These are phyloP conservation scores for Hyperoplus immaculatus DNA, from an alignment of 2,797 vertebrate genomes.

Conservation along the genomic window DNA sequence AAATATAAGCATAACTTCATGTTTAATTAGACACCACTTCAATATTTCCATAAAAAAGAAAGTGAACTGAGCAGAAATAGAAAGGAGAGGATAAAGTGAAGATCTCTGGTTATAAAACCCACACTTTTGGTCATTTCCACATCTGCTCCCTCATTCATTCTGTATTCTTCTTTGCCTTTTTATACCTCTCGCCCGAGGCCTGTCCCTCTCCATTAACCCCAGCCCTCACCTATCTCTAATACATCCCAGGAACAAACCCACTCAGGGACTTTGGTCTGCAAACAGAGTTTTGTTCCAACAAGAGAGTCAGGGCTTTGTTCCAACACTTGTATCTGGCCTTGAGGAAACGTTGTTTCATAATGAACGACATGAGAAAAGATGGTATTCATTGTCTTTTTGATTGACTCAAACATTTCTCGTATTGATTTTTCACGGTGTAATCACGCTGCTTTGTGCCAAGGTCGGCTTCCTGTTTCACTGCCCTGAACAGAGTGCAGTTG, in stretches of 20 bases:
- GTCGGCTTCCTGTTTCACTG: slow-evolving; percentile 62
- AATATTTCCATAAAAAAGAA: too few species aligned
- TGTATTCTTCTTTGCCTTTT: not conserved
- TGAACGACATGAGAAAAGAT: slow-evolving; percentile 50
- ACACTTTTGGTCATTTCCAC: not conserved
- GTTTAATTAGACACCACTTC: not conserved
- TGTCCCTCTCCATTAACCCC: slow-evolving; percentile 51
- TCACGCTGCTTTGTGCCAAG: slow-evolving; percentile 67
- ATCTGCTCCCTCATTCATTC: not conserved
- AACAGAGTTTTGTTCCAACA: slow-evolving; percentile 48
- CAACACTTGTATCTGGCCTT: slow-evolving; percentile 54
- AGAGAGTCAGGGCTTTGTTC: slow-evolving; percentile 38
- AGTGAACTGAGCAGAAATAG: not conserved
- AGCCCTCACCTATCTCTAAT: slow-evolving; percentile 48
- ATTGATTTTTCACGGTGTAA: slow-evolving; percentile 72
- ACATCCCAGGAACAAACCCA: slow-evolving; percentile 31
- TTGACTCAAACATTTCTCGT: slow-evolving; percentile 65
- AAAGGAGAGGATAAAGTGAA: not conserved
- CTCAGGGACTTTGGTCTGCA: slow-evolving; percentile 45
- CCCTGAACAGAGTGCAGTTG: slow-evolving; percentile 46
- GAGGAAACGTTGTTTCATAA: slow-evolving; percentile 41
- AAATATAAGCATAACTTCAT: not conserved
- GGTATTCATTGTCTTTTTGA: slow-evolving; percentile 64
- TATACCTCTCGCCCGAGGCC: slow-evolving; percentile 26
- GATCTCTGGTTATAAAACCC: not conserved